phyloP scores from a whole-genome alignment of 2,113 vertebrate genomes.

The Thamnophis sirtalis region DNA sequence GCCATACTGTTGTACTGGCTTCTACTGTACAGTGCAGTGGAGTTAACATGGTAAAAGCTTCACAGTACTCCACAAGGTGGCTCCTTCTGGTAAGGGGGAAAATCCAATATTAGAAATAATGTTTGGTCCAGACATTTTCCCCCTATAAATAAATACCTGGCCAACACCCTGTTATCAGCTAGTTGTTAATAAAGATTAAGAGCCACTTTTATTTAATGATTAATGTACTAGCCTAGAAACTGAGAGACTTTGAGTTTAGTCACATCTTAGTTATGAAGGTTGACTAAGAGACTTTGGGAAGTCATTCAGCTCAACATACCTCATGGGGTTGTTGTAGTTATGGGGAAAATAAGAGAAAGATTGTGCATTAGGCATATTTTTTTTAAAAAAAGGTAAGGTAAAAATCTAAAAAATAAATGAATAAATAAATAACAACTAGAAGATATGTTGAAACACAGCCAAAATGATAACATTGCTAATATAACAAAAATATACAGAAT shows the following conservation, averaged over 20 bases:
- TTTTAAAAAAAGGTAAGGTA: accelerated
- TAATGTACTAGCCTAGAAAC: neutral
- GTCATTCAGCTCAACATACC: neutral
- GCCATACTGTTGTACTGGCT: no score
- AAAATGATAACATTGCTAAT: neutral
- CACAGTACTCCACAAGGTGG: no score
- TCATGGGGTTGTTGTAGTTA: neutral
- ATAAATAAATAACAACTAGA: neutral
- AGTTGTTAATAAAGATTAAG: neutral
- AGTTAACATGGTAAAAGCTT: no score
- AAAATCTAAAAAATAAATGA: neutral
- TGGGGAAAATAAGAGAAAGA: neutral
- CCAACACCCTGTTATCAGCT: no score
- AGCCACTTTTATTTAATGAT: neutral
- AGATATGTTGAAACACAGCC: neutral
- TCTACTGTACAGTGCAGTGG: no score
- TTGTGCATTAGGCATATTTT: neutral
- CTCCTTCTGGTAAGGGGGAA: no score
- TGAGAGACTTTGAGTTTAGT: neutral
- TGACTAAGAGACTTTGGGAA: neutral
- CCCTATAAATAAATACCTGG: no score
- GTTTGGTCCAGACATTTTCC: no score
- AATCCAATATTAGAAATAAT: no score
- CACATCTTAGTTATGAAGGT: neutral
- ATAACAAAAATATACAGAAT: neutral